These are phyloP conservation scores for Nannoperca obscura DNA, from an alignment of 2,797 vertebrate species.

Conservation along the genomic window DNA sequence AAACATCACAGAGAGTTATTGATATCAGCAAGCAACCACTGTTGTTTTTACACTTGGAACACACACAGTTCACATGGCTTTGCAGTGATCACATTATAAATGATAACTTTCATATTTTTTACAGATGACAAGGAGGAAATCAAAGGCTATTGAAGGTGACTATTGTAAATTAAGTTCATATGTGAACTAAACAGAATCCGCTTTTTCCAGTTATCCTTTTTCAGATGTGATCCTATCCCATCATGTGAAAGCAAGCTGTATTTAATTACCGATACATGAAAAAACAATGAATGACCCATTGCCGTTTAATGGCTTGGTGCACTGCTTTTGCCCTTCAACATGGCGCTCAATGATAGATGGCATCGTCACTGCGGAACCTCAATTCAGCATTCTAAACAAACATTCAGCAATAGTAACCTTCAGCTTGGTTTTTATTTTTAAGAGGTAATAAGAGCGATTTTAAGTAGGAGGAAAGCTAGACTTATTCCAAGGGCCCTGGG, in stretches of 20 bases:
- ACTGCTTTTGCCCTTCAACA: neutral
- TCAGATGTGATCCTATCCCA: neutral
- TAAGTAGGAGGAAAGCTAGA: too few relatives aligned
- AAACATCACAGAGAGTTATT: neutral
- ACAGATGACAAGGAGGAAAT: neutral
- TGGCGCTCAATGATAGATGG: neutral
- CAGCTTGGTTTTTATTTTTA: too few relatives aligned
- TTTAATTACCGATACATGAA: neutral
- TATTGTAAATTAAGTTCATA: neutral
- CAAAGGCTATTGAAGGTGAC: too few relatives aligned
- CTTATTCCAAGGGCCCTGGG: too few relatives aligned
- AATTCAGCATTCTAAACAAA: too few relatives aligned
- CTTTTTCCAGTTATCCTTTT: neutral
- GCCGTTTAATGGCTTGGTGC: neutral
- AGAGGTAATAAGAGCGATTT: too few relatives aligned
- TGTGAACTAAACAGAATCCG: neutral
- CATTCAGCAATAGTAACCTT: too few relatives aligned
- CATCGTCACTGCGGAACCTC: neutral
- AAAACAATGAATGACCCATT: neutral
- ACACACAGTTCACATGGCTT: too few relatives aligned
- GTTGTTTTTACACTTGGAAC: too few relatives aligned
- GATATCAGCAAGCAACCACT: neutral
- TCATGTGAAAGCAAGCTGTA: neutral
- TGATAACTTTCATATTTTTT: neutral
- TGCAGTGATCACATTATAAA: neutral